These are phyloP conservation scores for Mus caroli DNA, from an alignment of 2,797 vertebrate species.

Conservation along the genomic window DNA sequence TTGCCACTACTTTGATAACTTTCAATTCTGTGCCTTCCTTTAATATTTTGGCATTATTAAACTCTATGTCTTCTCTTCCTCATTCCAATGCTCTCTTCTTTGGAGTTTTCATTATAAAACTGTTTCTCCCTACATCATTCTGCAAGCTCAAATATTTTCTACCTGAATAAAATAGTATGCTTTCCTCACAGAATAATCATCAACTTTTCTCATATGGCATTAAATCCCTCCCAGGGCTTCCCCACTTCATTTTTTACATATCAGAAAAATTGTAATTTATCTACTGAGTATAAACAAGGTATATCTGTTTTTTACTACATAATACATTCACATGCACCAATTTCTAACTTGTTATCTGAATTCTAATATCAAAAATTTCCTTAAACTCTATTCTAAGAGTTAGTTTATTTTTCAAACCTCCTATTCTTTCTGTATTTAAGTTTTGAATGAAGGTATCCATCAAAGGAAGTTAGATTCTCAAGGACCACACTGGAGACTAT, in stretches of 20 bases:
- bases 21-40: not conserved
- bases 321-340: not conserved
- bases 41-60: not conserved
- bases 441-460: not conserved
- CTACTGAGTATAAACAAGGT: not conserved
- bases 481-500: not conserved
- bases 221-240: not conserved
- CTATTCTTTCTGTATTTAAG: not conserved
- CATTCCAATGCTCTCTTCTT: not conserved
- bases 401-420: not conserved
- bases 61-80: not conserved
- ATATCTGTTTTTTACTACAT: not conserved
- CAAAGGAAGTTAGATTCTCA: not conserved
- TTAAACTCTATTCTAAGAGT: not conserved
- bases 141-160: not conserved
- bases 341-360: not conserved
- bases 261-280: not conserved
- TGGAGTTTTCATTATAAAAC: not conserved
- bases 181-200: not conserved
- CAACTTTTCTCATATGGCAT: not conserved
- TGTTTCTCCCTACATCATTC: not conserved
- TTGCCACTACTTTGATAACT: not conserved
- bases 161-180: not conserved
- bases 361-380: not conserved
- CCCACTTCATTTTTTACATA: not conserved